These are phyloP conservation scores for Paraescarpia echinospica DNA, from an alignment of 1,140 invertebrate species.

Conservation along the genomic window DNA sequence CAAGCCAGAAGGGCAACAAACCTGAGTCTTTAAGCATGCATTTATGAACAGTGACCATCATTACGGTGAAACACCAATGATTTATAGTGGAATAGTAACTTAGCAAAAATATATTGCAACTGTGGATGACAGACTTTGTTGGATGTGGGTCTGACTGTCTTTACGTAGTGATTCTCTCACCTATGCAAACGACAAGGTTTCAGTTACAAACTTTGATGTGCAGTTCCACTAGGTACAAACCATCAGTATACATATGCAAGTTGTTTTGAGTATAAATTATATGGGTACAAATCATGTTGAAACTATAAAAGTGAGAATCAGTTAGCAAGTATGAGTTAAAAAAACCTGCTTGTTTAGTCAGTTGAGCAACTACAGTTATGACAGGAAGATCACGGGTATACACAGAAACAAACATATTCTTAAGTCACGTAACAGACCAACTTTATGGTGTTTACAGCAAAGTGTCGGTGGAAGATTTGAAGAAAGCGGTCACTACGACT, in stretches of 20 bases:
- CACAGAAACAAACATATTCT: neutral
- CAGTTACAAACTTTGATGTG: too few relatives aligned
- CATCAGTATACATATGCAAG: too few relatives aligned
- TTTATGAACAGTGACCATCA: neutral
- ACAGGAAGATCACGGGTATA: neutral
- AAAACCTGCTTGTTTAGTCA: neutral
- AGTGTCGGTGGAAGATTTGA: constrained; percentile 48
- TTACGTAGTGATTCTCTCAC: too few relatives aligned
- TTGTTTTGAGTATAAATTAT: neutral
- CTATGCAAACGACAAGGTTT: too few relatives aligned
- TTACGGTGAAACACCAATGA: neutral
- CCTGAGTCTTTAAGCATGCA: too few relatives aligned
- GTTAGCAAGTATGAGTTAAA: neutral
- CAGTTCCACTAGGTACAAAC: too few relatives aligned
- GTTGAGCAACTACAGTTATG: neutral
- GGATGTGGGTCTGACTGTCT: too few relatives aligned
- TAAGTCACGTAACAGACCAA: neutral
- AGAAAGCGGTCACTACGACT: constrained; percentile 42
- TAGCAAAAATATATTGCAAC: neutral
- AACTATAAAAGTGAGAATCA: neutral
- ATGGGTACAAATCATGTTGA: too few relatives aligned
- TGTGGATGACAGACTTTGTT: neutral
- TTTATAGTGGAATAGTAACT: too few relatives aligned
- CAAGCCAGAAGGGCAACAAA: too few relatives aligned
- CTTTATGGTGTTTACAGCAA: constrained; percentile 41